These are phyloP conservation scores for Ennomos erosarius DNA, from an alignment of 2,888 invertebrate genomes.

Conservation along the genomic window DNA sequence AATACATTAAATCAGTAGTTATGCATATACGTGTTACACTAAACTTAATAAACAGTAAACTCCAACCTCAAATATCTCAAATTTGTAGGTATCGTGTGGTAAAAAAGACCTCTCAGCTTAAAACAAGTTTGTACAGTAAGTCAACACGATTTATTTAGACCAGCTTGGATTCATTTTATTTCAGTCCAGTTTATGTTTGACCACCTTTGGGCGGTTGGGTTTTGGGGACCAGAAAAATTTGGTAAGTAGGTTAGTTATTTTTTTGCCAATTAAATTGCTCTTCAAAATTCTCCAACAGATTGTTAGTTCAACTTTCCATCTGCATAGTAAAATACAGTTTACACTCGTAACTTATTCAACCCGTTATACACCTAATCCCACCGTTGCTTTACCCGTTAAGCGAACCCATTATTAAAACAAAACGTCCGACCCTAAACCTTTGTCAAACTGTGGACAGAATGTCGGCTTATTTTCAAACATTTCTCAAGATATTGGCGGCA, in stretches of 20 bases:
- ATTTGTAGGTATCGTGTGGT: no score
- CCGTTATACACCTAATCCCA: slow-evolving; percentile 11
- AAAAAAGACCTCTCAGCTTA: background rate
- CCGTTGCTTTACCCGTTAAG: slow-evolving; percentile 3
- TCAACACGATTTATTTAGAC: slow-evolving; percentile 19
- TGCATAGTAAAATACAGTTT: slow-evolving; percentile 3
- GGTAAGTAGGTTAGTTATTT: no score
- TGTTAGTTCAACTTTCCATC: no score
- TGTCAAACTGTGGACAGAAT: slow-evolving; percentile 27
- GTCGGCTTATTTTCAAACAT: slow-evolving; percentile 26
- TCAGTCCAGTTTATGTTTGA: no score
- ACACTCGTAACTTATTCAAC: slow-evolving; percentile 6
- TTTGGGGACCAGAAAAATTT: no score
- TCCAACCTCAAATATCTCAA: no score
- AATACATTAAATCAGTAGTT: no score
- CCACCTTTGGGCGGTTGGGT: no score
- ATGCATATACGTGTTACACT: no score
- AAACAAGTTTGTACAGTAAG: slow-evolving; percentile 8
- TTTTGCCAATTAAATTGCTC: no score
- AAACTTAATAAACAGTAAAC: no score
- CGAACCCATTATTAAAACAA: slow-evolving; percentile 29
- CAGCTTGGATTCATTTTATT: slow-evolving; percentile 27
- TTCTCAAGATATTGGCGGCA: slow-evolving; percentile 26
- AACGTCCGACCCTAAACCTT: slow-evolving; percentile 23
- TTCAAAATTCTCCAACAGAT: no score